Base-by-base conservation (phyloP, 2,888 invertebrate species). In the Hirudinaria manillensis region DNA sequence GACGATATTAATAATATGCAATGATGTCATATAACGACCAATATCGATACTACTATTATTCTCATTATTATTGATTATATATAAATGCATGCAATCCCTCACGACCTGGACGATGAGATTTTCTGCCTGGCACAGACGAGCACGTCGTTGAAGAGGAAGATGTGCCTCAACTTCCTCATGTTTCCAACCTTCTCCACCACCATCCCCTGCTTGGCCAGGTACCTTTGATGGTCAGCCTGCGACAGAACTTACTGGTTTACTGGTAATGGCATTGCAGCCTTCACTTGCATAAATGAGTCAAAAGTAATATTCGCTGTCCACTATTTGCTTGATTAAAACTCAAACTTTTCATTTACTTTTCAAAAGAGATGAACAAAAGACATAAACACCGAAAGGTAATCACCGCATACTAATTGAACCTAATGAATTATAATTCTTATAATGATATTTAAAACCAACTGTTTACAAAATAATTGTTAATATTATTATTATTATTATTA, bases 61-160 rank as follows among this genome's bases (percentile, higher is more conserved):
- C n/a, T n/a, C n/a, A n/a, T n/a, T n/a, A n/a, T n/a, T n/a, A n/a
- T n/a, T n/a, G n/a, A n/a, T n/a, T n/a, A 45, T 45, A 10, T 16
- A 45, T 7, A 45, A 45, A 45, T 10, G 10, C 10, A 45, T 45
- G 10, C 13, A 27, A 61, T 0, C 21, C 61, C 61, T 27, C 61
- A 2, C 13, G n/a, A 24, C 29, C 29, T 61, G 61, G 61, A 27
- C 21, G 76, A 71, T 19, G 78, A 74, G n/a, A 80, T 53, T 73
- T 80, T 83, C 75, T 81, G 80, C 93, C 84, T 96, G 81, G 95
- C 94, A 87, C 95, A 95, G 74, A 95, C 93, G 80, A 96, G 91
- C 71, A 94, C 92, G 85, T 96, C 95, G 83, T 93, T 94, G 85
- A 96, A 96, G 27, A 96, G 89, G 86, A 96, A 94, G 78, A 96